phyloP scores from a whole-genome alignment of 2,113 vertebrate genomes.

The Podocnemis expansa region DNA sequence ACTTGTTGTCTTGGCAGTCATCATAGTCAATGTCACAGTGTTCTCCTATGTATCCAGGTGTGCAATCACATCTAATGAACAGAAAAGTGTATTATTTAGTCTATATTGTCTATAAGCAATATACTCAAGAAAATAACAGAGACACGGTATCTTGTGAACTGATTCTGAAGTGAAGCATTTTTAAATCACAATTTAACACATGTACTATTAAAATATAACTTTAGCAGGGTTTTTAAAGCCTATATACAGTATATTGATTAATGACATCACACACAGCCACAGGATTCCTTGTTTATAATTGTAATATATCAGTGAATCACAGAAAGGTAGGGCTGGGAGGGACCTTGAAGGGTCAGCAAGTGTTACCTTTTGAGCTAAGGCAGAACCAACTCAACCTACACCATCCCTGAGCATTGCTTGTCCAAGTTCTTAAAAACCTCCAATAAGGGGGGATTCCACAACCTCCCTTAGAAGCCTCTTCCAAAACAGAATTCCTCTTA shows the following conservation, averaged over 20 bases:
- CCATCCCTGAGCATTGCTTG: too few relatives aligned
- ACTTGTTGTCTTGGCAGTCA: constrained; percentile 95
- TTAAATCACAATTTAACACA: not conserved
- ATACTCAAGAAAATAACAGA: not conserved
- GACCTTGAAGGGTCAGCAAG: too few relatives aligned
- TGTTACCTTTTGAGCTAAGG: too few relatives aligned
- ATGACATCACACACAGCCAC: not conserved
- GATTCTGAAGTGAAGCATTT: not conserved
- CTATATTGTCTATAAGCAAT: not conserved
- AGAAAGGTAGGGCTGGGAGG: too few relatives aligned
- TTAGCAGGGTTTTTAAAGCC: not conserved
- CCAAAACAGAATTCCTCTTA: too few relatives aligned
- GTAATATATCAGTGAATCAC: not conserved
- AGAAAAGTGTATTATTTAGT: not conserved
- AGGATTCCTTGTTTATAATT: not conserved
- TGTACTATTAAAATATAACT: not conserved
- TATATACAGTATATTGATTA: not conserved
- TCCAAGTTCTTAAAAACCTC: too few relatives aligned
- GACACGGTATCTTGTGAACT: not conserved
- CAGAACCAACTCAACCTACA: too few relatives aligned
- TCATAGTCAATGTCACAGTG: constrained; percentile 93
- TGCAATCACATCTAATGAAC: constrained; percentile 91
- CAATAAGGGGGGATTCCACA: too few relatives aligned
- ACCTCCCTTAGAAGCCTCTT: too few relatives aligned
- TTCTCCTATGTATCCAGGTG: constrained; percentile 92